Conservation (phyloP, 2,113 vertebrate genomes). For the Myotis yumanensis region DNA sequence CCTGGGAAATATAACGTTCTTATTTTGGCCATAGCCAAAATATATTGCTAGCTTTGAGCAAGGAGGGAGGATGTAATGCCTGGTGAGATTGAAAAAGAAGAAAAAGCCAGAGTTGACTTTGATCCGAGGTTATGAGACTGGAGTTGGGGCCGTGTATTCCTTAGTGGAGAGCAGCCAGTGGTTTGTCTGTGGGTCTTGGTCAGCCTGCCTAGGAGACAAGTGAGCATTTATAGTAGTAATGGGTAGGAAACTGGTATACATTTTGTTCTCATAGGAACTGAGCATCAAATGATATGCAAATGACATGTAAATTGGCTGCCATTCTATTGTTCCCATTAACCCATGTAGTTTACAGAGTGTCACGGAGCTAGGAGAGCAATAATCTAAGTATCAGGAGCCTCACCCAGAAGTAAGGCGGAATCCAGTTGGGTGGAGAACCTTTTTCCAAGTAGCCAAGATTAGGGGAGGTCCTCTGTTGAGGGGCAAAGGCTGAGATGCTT, state of each 20-base stretch:
- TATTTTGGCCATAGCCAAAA: not conserved
- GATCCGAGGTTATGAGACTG: not conserved
- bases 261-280: constrained; percentile 18
- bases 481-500: not conserved
- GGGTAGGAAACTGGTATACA: not conserved
- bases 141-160: not conserved
- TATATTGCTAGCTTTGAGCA: not conserved
- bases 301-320: not conserved
- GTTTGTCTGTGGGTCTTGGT: not conserved
- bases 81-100: not conserved
- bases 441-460: not conserved
- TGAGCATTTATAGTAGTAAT: not conserved
- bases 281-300: not conserved
- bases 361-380: not conserved
- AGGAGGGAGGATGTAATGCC: not conserved
- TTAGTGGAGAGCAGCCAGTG: not conserved
- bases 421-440: not conserved
- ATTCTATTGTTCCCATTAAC: not conserved
- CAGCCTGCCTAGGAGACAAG: not conserved
- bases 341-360: not conserved
- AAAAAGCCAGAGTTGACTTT: not conserved
- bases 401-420: not conserved
- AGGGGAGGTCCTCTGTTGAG: not conserved
- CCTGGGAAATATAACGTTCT: not conserved
- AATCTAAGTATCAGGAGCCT: not conserved